These are phyloP conservation scores for Thera obeliscata DNA, from an alignment of 2,888 invertebrate genomes.

Conservation along the genomic window DNA sequence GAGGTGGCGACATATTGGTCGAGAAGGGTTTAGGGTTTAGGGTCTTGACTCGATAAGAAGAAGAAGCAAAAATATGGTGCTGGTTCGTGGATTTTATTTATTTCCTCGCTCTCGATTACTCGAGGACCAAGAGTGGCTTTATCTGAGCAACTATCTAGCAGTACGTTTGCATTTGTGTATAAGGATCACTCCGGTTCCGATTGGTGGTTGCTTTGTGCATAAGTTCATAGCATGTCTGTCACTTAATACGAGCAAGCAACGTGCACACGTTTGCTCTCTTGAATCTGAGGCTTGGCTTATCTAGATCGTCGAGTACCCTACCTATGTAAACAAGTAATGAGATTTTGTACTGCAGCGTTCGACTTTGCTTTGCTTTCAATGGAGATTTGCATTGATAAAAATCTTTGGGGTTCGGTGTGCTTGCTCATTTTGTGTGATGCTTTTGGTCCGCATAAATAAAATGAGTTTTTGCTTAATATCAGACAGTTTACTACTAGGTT, in stretches of 20 bases:
- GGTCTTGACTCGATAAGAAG: no score
- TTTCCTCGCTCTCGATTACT: background rate
- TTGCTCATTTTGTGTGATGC: conserved; percentile 20
- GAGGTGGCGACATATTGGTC: no score
- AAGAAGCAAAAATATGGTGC: background rate
- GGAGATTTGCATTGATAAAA: conserved; percentile 34
- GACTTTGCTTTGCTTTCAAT: conserved; percentile 35
- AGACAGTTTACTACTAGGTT: background rate
- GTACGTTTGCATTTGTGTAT: conserved; percentile 47
- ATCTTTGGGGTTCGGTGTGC: conserved; percentile 22
- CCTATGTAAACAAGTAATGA: conserved; percentile 54
- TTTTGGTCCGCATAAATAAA: conserved; percentile 7
- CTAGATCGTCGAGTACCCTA: conserved; percentile 51
- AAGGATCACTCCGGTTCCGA: conserved; percentile 52
- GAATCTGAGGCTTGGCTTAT: conserved; percentile 55
- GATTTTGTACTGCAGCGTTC: conserved; percentile 48
- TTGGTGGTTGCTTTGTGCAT: conserved; percentile 54
- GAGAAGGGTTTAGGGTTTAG: no score
- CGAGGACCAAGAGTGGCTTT: conserved; percentile 31
- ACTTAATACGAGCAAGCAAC: conserved; percentile 49
- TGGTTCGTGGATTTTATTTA: background rate
- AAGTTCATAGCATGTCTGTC: conserved; percentile 53
- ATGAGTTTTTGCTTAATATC: background rate
- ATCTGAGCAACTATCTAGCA: conserved; percentile 40
- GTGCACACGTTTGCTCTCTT: conserved; percentile 51